phyloP scores from a whole-genome alignment of 2,797 vertebrate genomes.

The Ctenopoma multispine region DNA sequence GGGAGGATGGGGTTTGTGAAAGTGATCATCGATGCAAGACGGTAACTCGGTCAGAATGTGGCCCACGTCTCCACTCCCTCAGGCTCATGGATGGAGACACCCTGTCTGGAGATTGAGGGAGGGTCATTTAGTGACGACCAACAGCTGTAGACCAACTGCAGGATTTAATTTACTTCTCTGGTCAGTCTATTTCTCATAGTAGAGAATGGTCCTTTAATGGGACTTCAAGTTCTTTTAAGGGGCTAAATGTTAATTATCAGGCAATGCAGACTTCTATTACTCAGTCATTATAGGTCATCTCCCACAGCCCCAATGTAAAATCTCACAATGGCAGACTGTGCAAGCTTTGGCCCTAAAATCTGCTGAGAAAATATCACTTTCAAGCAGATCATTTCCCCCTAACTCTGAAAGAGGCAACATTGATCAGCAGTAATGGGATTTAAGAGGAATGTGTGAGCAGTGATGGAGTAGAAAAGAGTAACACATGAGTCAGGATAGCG shows the following conservation, averaged over 20 bases:
- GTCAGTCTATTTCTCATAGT: slow-evolving; percentile 65
- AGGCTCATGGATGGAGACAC: slow-evolving; percentile 56
- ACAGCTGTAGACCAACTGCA: slow-evolving; percentile 64
- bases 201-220: slow-evolving; percentile 69
- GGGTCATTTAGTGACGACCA: slow-evolving; percentile 68
- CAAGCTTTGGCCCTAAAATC: slow-evolving; percentile 54
- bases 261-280: slow-evolving; percentile 65
- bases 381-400: slow-evolving; percentile 61
- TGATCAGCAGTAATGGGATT: slow-evolving; percentile 73
- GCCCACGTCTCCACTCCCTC: slow-evolving; percentile 62
- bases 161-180: slow-evolving; percentile 78
- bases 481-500: slow-evolving; percentile 55
- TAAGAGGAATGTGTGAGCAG: slow-evolving; percentile 65
- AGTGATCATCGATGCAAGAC: slow-evolving; percentile 70
- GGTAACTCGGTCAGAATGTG: slow-evolving; percentile 59
- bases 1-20: slow-evolving; percentile 63
- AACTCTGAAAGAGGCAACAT: slow-evolving; percentile 63
- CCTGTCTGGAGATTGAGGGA: slow-evolving; percentile 63
- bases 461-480: slow-evolving; percentile 64
- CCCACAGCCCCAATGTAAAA: slow-evolving; percentile 45
- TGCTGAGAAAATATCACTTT: slow-evolving; percentile 69
- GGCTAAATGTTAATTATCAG: slow-evolving; percentile 75
- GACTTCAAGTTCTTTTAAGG: slow-evolving; percentile 66
- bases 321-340: slow-evolving; percentile 43
- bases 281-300: slow-evolving; percentile 68